Base-by-base conservation (phyloP, 2,888 invertebrate genomes). In the Enchytraeus crypticus region DNA sequence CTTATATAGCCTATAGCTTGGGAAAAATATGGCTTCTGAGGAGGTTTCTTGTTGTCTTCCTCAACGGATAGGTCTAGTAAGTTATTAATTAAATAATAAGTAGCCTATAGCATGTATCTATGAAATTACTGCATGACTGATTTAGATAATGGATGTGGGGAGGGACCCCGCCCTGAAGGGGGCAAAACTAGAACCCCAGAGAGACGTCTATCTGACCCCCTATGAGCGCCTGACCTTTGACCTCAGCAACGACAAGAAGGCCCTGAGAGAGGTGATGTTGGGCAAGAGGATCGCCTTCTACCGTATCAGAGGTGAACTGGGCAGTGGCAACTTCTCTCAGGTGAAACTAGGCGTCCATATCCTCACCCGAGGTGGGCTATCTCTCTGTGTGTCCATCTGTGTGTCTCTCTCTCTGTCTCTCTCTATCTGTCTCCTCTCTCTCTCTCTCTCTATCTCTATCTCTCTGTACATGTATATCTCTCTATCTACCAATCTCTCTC, bases 321-420 rank as follows among this genome's bases (percentile, higher is more conserved):
- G 88, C 33, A 83, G 83, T 68, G 88, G 88, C 56, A 89, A 88
- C 78, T 89, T 88, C 79, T 87, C 88, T 49, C 86, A 87, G 78
- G 88, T 89, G 71, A 87, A 87, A 77, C 80, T 88, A 71, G 88
- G 86, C 51, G 82, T 86, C 56, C 88, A 89, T 78, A 85, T 86
- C 66, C 78, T 88, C 64, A 87, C 87, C 38, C 84, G 85, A 82
- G 88, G 88, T 85, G 73, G 72, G 61, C n/a, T n/a, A n/a, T n/a
- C n/a, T n/a, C n/a, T n/a, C n/a, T n/a, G n/a, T n/a, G n/a, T n/a
- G n/a, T n/a, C n/a, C n/a, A n/a, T n/a, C n/a, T n/a, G n/a, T n/a
- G n/a, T n/a, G n/a, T n/a, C n/a, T n/a, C n/a, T n/a, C n/a, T n/a
- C n/a, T n/a, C n/a, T n/a, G n/a, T n/a, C n/a, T n/a, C n/a, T n/a